phyloP scores from a whole-genome alignment of 1,140 invertebrate genomes.

The Spodoptera litura region DNA sequence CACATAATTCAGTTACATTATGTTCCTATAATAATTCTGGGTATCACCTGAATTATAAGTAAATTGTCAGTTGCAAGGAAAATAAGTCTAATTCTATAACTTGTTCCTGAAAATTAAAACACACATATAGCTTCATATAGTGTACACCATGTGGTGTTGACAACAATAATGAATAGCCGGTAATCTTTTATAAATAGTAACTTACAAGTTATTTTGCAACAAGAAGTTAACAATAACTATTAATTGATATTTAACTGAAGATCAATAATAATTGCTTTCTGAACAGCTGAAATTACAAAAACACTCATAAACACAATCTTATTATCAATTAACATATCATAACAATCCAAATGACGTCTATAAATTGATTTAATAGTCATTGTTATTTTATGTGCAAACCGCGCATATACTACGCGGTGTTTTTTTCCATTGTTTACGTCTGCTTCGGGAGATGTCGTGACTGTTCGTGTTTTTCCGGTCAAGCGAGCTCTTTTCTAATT shows the following conservation, averaged over 20 bases:
- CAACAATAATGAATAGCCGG: too few species aligned
- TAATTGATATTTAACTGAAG: too few species aligned
- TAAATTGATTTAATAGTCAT: slow-evolving; percentile 34
- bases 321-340: slow-evolving; percentile 37
- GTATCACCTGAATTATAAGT: too few species aligned
- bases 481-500: slow-evolving; percentile 46
- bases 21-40: too few species aligned
- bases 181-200: too few species aligned
- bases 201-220: too few species aligned
- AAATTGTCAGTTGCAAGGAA: too few species aligned
- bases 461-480: slow-evolving; percentile 70
- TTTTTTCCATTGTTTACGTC: slow-evolving; percentile 67
- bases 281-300: slow-evolving; percentile 7
- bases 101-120: too few species aligned
- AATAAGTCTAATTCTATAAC: too few species aligned
- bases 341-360: slow-evolving; percentile 25
- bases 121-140: too few species aligned
- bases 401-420: slow-evolving; percentile 33
- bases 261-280: not conserved
- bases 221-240: too few species aligned
- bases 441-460: slow-evolving; percentile 63
- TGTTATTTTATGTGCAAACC: slow-evolving; percentile 39
- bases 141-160: too few species aligned
- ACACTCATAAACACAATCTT: not conserved
- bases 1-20: not conserved